Evolutionary conservation across 2,888 invertebrate species (phyloP).

Genomic region (Agriopis marginaria): DNA sequence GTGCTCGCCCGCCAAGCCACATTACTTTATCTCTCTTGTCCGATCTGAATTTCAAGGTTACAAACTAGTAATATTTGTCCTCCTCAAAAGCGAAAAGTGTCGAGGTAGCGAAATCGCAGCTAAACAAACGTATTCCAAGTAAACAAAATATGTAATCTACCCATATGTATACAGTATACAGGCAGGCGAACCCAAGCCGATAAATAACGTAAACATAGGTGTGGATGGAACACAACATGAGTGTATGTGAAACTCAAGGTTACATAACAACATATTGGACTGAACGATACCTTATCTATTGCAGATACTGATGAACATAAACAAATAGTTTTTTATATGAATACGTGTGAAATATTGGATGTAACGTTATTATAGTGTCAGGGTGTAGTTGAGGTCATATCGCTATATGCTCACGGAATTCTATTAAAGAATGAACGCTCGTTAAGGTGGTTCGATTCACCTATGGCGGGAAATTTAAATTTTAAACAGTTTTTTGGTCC

Average conservation of each 20-base stretch:
- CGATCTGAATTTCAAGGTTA: neutral
- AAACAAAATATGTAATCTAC: slow-evolving; percentile 30
- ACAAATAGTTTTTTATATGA: slow-evolving; percentile 43
- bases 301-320: slow-evolving; percentile 50
- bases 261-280: slow-evolving; percentile 53
- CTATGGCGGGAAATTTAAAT: no score
- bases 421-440: slow-evolving; percentile 44
- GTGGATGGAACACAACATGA: slow-evolving; percentile 49
- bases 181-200: slow-evolving; percentile 51
- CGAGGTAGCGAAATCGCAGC: slow-evolving; percentile 2
- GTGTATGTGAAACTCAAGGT: slow-evolving; percentile 67
- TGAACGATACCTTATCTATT: slow-evolving; percentile 59
- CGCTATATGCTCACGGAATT: slow-evolving; percentile 34
- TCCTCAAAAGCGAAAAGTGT: neutral
- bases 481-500: no score
- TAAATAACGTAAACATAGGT: slow-evolving; percentile 71
- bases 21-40: no score
- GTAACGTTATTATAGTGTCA: slow-evolving; percentile 46
- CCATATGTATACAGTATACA: slow-evolving; percentile 2
- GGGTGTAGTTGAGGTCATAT: slow-evolving; percentile 44
- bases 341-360: slow-evolving; percentile 49
- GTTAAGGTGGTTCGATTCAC: no score
- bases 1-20: no score
- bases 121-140: slow-evolving; percentile 24
- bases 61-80: neutral